Evolutionary conservation across 2,888 invertebrate genomes (phyloP).

Genomic region (Platypus cylindrus): DNA sequence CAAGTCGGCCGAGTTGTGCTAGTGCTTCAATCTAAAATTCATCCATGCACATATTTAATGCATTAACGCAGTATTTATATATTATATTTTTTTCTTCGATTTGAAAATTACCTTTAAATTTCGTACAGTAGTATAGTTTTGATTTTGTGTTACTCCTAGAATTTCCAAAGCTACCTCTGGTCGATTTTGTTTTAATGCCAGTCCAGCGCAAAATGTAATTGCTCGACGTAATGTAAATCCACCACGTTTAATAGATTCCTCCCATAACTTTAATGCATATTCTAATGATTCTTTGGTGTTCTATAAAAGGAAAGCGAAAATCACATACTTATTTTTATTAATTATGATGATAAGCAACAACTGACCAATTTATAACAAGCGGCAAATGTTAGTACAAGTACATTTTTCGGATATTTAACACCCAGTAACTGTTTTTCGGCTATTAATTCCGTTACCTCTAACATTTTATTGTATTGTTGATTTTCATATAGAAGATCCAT

Average conservation of each 20-base stretch:
- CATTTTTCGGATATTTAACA: slow-evolving; percentile 54
- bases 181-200: slow-evolving; percentile 55
- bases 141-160: slow-evolving; percentile 39
- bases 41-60: no score
- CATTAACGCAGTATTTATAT: no score
- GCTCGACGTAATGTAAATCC: slow-evolving; percentile 47
- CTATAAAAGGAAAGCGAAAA: slow-evolving; percentile 38
- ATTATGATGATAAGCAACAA: slow-evolving; percentile 3
- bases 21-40: slow-evolving; percentile 40
- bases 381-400: slow-evolving; percentile 51
- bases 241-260: slow-evolving; percentile 44
- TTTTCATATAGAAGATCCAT: slow-evolving; percentile 60
- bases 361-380: slow-evolving; percentile 65
- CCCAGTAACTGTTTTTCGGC: slow-evolving; percentile 48
- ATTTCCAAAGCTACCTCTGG: slow-evolving; percentile 59
- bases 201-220: slow-evolving; percentile 47
- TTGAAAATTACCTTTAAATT: slow-evolving; percentile 47
- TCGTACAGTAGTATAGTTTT: slow-evolving; percentile 53
- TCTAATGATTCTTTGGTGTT: slow-evolving; percentile 55
- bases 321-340: background rate
- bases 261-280: slow-evolving; percentile 50
- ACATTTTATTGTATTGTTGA: slow-evolving; percentile 52
- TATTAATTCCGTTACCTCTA: slow-evolving; percentile 49
- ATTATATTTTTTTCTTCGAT: slow-evolving; percentile 3
- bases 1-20: slow-evolving; percentile 45